Percentiles rank a stretch among this genome's conserved stretches.
phyloP scores from a whole-genome alignment of 2,113 vertebrate genomes.

The Candoia aspera region DNA sequence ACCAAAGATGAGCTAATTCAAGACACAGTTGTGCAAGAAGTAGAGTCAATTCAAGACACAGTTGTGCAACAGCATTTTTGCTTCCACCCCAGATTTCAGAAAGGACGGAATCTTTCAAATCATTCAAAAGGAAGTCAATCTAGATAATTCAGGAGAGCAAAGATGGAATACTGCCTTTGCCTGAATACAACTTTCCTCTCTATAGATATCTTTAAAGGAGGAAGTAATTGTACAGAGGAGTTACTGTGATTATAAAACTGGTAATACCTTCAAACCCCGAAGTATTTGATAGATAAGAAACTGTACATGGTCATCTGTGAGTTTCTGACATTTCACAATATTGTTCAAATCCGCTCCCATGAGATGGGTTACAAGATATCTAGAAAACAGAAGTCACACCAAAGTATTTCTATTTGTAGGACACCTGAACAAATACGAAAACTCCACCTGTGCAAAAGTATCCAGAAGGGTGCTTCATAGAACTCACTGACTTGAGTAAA shows the following conservation, averaged over 20 bases:
- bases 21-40: background rate
- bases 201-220: background rate
- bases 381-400: conserved; percentile 58
- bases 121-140: background rate
- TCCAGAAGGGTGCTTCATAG: background rate
- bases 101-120: background rate
- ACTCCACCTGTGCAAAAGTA: background rate
- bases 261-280: conserved; percentile 90
- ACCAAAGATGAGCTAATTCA: background rate
- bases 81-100: background rate
- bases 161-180: background rate
- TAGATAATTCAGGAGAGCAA: conserved; percentile 1
- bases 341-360: conserved; percentile 99
- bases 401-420: background rate
- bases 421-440: conserved; percentile 1
- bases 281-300: conserved; percentile 99
- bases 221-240: background rate
- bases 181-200: rapidly evolving
- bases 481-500: background rate
- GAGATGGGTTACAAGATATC: conserved; percentile 97
- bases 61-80: background rate
- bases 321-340: conserved; percentile 99
- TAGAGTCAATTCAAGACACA: background rate
- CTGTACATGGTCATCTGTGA: conserved; percentile 98
- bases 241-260: background rate